These are phyloP conservation scores for Formica aserva DNA, from an alignment of 2,888 invertebrate genomes.

Conservation along the genomic window DNA sequence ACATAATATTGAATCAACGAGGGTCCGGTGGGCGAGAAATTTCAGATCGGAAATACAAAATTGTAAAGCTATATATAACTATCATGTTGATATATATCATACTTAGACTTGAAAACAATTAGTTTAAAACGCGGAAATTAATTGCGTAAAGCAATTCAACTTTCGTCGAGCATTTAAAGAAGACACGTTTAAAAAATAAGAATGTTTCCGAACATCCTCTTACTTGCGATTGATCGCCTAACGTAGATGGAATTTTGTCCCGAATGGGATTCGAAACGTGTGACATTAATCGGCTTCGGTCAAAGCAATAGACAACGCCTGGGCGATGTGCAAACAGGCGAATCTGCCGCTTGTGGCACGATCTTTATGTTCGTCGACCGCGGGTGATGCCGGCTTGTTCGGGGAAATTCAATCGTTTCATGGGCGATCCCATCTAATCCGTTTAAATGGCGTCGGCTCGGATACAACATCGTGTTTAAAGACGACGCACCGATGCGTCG, in stretches of 20 bases:
- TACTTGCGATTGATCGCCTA: background rate
- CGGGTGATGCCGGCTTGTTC: constrained; percentile 49
- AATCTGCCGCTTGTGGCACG: constrained; percentile 54
- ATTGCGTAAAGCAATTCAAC: background rate
- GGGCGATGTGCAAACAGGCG: constrained; percentile 44
- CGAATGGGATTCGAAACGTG: background rate
- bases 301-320: constrained; percentile 18
- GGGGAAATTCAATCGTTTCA: constrained; percentile 61
- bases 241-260: background rate
- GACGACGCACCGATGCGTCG: constrained; percentile 53
- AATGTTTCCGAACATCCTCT: background rate
- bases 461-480: constrained; percentile 45
- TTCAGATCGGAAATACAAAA: constrained; percentile 1
- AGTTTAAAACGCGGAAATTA: background rate
- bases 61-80: background rate
- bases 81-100: background rate
- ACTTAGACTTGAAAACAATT: background rate
- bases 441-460: constrained; percentile 64
- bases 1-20: constrained; percentile 11
- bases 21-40: constrained; percentile 36
- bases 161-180: background rate
- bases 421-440: constrained; percentile 66
- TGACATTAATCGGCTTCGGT: constrained; percentile 1
- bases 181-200: background rate
- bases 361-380: constrained; percentile 38